These are phyloP conservation scores for Neocrepidodera transversa DNA, from an alignment of 2,888 invertebrate species.

Conservation along the genomic window DNA sequence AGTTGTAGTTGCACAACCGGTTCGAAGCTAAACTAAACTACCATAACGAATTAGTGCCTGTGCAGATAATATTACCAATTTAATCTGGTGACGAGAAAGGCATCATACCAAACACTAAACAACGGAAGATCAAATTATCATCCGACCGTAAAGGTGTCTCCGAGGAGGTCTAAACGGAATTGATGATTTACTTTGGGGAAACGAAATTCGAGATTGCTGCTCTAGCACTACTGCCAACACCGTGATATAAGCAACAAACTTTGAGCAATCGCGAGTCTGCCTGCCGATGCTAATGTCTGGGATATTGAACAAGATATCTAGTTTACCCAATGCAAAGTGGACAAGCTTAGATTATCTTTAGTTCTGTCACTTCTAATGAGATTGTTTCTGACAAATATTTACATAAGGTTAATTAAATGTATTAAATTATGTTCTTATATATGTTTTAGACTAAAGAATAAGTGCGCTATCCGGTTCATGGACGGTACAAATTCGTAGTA, in stretches of 20 bases:
- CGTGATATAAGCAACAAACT: neutral
- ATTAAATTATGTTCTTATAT: too few relatives aligned
- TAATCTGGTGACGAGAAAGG: conserved; percentile 33
- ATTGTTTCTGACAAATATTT: too few relatives aligned
- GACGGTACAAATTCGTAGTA: too few relatives aligned
- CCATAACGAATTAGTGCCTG: conserved; percentile 6
- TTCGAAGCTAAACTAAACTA: conserved; percentile 2
- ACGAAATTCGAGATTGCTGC: conserved; percentile 9
- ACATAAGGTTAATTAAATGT: too few relatives aligned
- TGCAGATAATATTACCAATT: conserved; percentile 14
- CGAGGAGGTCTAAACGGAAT: conserved; percentile 31
- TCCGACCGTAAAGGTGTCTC: conserved; percentile 39
- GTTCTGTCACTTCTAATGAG: too few relatives aligned
- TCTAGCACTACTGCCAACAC: neutral
- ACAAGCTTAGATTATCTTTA: too few relatives aligned
- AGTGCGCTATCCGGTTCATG: too few relatives aligned
- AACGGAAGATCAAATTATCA: conserved; percentile 41
- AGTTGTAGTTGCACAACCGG: too few relatives aligned
- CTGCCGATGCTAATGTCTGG: neutral
- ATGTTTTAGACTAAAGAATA: too few relatives aligned
- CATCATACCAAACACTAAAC: conserved; percentile 34
- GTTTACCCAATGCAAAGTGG: neutral
- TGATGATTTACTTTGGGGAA: conserved; percentile 26
- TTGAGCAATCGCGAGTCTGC: neutral
- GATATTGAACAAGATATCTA: neutral